phyloP scores from a whole-genome alignment of 2,888 invertebrate species.

The Pristionchus japonicus region DNA sequence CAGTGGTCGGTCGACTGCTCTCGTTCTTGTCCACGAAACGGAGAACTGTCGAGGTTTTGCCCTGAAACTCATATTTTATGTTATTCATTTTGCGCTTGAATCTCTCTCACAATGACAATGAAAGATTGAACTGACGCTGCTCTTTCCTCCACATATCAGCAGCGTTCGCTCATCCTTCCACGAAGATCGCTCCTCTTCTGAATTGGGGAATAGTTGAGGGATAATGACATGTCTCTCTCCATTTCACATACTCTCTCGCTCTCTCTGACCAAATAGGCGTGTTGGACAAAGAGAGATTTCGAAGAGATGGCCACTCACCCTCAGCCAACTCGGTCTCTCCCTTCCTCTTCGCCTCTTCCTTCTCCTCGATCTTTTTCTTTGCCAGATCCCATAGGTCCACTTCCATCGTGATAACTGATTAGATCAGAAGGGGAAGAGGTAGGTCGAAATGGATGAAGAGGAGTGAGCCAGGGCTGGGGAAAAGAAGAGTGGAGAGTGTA shows the following conservation, averaged over 20 bases:
- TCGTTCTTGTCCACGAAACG: constrained; percentile 85
- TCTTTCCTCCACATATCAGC: constrained; percentile 41
- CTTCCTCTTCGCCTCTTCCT: constrained; percentile 55
- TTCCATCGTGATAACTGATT: background rate
- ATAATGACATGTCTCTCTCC: too few species aligned
- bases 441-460: background rate
- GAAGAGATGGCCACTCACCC: background rate
- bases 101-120: background rate
- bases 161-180: constrained; percentile 40
- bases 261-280: too few species aligned
- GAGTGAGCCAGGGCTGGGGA: background rate
- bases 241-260: too few species aligned
- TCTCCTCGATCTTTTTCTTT: constrained; percentile 57
- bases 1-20: constrained; percentile 84
- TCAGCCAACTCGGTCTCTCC: constrained; percentile 55
- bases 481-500: background rate
- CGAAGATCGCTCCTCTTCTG: constrained; percentile 7
- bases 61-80: constrained; percentile 76
- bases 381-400: constrained; percentile 64
- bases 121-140: background rate
- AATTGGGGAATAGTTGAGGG: background rate
- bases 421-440: background rate
- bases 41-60: constrained; percentile 86
- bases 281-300: too few species aligned
- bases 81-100: too few species aligned